Evolutionary conservation across 2,888 invertebrate species (phyloP).

Genomic region (Nomada hirtipes): DNA sequence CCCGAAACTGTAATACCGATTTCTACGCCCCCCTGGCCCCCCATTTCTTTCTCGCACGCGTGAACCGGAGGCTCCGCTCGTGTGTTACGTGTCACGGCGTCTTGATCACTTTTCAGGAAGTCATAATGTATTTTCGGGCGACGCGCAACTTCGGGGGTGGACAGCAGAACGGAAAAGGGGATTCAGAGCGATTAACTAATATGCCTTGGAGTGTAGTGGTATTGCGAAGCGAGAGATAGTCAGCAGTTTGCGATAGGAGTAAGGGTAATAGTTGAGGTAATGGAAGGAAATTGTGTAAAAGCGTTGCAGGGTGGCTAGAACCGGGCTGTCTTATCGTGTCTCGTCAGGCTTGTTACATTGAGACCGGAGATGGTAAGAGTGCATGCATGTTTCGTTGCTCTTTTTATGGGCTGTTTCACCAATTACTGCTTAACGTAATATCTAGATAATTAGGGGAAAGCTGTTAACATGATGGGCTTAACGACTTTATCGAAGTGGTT

Average conservation of each 20-base stretch:
- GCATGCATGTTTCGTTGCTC: background rate
- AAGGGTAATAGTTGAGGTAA: background rate
- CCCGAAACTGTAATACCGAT: constrained; percentile 52
- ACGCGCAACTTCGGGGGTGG: constrained; percentile 21
- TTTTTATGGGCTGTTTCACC: background rate
- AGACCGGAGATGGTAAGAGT: background rate
- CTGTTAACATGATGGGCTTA: background rate
- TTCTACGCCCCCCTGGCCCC: constrained; percentile 13
- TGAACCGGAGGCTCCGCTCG: constrained; percentile 29
- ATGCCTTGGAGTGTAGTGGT: background rate
- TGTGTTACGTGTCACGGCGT: constrained; percentile 54
- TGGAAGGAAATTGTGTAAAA: background rate
- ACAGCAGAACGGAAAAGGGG: constrained; percentile 36
- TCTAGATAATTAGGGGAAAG: background rate
- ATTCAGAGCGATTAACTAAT: constrained; percentile 39
- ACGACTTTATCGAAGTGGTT: background rate
- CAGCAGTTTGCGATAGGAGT: background rate
- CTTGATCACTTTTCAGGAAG: constrained; percentile 66
- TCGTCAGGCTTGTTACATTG: background rate
- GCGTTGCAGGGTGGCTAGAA: background rate
- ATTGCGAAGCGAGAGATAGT: background rate
- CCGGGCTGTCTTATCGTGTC: background rate
- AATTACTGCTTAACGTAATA: background rate
- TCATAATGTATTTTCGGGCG: constrained; percentile 53
- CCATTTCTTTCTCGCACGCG: constrained; percentile 2